Evolutionary conservation across 2,888 invertebrate genomes (phyloP).

Genomic region (Pasiphila rectangulata): DNA sequence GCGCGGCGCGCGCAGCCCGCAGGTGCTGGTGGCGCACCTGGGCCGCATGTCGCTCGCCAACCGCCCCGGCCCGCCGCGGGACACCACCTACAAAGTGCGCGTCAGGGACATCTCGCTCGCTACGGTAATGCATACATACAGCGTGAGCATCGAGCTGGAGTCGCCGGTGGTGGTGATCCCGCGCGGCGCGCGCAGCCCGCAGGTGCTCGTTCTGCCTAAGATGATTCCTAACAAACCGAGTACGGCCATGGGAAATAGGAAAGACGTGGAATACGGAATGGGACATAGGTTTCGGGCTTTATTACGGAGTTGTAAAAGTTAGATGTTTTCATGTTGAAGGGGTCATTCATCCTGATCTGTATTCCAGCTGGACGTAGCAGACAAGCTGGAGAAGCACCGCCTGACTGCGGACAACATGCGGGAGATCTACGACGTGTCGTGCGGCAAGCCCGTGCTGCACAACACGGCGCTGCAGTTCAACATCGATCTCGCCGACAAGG

Average conservation of each 20-base stretch:
- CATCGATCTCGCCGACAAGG: conserved; percentile 70
- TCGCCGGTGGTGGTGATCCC: conserved; percentile 96
- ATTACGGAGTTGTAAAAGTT: too few species aligned
- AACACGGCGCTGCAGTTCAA: conserved; percentile 90
- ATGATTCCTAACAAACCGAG: too few species aligned
- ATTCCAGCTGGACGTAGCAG: conserved; percentile 63
- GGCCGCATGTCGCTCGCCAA: conserved; percentile 88
- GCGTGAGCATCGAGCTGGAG: conserved; percentile 91
- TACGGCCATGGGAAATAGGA: too few species aligned
- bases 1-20: too few species aligned
- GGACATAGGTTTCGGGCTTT: too few species aligned
- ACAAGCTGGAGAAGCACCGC: conserved; percentile 47
- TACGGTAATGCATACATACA: too few species aligned
- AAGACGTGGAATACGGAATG: too few species aligned
- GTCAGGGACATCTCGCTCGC: conserved; percentile 93
- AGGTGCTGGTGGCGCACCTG: conserved; percentile 95
- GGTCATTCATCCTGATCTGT: too few species aligned
- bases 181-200: conserved; percentile 86
- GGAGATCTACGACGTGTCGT: conserved; percentile 86
- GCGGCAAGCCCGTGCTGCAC: conserved; percentile 93
- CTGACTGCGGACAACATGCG: conserved; percentile 76
- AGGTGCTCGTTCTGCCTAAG: too few species aligned
- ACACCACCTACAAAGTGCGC: conserved; percentile 83
- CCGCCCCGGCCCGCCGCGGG: conserved; percentile 61
- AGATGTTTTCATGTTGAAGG: too few species aligned